Evolutionary conservation across 2,797 vertebrate genomes (phyloP).

Genomic region (Heliangelus exortis): DNA sequence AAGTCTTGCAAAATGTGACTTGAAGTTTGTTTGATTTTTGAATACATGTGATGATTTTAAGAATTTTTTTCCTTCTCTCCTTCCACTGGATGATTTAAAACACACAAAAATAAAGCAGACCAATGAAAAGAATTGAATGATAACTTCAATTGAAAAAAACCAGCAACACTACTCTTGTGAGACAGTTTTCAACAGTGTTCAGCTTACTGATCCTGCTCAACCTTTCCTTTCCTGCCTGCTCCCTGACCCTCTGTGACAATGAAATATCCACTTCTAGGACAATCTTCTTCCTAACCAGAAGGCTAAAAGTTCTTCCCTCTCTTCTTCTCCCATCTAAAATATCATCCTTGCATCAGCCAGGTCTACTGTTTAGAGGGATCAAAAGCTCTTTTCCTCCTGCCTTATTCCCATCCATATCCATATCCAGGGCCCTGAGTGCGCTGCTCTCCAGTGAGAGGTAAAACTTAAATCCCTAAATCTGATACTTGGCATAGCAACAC

Average conservation of each 20-base stretch:
- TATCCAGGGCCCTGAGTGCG: not conserved
- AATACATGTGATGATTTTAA: not conserved
- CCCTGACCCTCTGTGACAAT: conserved; percentile 41
- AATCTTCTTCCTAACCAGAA: conserved; percentile 48
- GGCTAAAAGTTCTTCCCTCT: conserved; percentile 44
- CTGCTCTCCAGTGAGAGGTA: conserved; percentile 56
- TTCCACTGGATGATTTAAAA: conserved; percentile 38
- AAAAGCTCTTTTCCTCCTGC: conserved; percentile 58
- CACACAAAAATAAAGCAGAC: conserved; percentile 5
- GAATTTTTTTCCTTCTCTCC: conserved; percentile 24
- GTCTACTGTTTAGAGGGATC: conserved; percentile 23
- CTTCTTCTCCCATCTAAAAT: conserved; percentile 51
- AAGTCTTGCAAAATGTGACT: conserved; percentile 20
- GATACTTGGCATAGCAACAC: not conserved
- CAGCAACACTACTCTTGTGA: conserved; percentile 22
- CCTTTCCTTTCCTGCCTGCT: conserved; percentile 41
- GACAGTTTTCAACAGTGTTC: conserved; percentile 27
- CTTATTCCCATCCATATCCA: conserved; percentile 59
- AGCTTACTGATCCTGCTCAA: conserved; percentile 27
- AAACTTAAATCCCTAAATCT: conserved; percentile 39
- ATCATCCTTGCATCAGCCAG: conserved; percentile 35
- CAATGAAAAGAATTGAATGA: conserved; percentile 39
- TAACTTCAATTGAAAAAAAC: conserved; percentile 24
- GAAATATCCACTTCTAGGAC: conserved; percentile 51
- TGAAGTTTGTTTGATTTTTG: conserved; percentile 43